phyloP scores from a whole-genome alignment of 1,140 invertebrate species.

The Scaptomyza graminum region DNA sequence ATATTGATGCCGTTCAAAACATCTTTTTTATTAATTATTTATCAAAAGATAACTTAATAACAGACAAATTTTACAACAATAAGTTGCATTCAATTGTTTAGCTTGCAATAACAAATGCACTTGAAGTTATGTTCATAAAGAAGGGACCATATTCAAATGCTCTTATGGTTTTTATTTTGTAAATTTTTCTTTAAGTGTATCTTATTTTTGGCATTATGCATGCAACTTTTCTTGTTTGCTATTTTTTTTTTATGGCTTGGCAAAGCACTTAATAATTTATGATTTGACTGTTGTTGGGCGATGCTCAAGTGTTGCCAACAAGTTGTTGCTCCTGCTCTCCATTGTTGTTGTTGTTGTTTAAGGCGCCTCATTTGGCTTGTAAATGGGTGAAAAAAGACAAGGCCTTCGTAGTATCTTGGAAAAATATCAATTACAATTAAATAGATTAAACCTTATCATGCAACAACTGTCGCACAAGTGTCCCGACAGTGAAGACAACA shows the following conservation, averaged over 20 bases:
- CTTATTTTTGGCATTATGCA: neutral
- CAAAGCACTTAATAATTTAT: slow-evolving; percentile 68
- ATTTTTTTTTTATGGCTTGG: slow-evolving; percentile 29
- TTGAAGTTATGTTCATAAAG: no score
- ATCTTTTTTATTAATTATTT: no score
- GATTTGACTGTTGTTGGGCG: slow-evolving; percentile 45
- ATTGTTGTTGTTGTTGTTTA: slow-evolving; percentile 47
- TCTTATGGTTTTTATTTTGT: neutral
- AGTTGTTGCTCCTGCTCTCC: slow-evolving; percentile 43
- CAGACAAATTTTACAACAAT: no score
- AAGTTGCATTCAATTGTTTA: no score
- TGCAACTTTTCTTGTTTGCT: neutral
- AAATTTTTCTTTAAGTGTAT: neutral
- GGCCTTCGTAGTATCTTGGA: slow-evolving; percentile 69
- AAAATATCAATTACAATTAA: slow-evolving; percentile 82
- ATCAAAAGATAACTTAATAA: no score
- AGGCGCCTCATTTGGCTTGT: slow-evolving; percentile 75
- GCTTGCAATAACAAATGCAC: no score
- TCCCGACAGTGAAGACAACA: slow-evolving; percentile 60
- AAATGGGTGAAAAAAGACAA: slow-evolving; percentile 58
- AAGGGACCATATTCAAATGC: no score
- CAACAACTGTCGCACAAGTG: slow-evolving; percentile 81
- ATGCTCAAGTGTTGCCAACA: slow-evolving; percentile 51
- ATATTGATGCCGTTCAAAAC: no score
- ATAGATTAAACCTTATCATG: slow-evolving; percentile 82